Evolutionary conservation across 2,113 vertebrate species (phyloP), one percentile per base, ranked within the genome.

Genomic region (Chlamydotis undulata): DNA sequence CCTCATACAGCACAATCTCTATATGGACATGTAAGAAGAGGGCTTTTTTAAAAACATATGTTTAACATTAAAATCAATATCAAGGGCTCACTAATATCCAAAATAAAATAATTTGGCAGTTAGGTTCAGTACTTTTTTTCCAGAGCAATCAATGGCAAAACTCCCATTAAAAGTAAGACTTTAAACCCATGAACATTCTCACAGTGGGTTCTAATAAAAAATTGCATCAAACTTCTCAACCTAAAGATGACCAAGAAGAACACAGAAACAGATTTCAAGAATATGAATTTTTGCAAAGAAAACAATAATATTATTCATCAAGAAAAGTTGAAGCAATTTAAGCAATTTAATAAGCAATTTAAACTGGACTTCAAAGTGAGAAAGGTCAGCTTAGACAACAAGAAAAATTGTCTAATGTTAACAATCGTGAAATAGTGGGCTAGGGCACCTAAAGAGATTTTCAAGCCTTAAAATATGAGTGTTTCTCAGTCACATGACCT

Each of bases 41-140:
- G 64, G 16, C 1, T 0, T 13, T 57, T 74, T 68, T 35, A 1
- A 4, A 15, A 77, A 43, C 6, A 75, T 55, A 6, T 39, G 26
- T 18, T 90, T 56, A 47, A 63, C 7, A 15, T 53, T 87, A 60
- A 79, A 71, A 90, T 50, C 2, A 26, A 28, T 75, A 75, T 69
- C 24, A 53, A 67, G 11, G 10, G 6, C 7, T 74, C 26, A 37
- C 57, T 78, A 67, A 83, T 50, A 87, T 25, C 3, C 17, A 75
- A 74, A 71, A 67, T 37, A 24, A 3, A 87, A 45, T 5, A 59
- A 37, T 37, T 63, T 57, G 14, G 10, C 47, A 50, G 11, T 39
- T 19, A 71, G 7, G 26, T 59, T 78, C 39, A 4, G 4, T n/a
- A 28, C 6, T 25, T 65, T 21, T 61, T 45, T 53, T 16, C 47